Evolutionary conservation across 1,140 invertebrate species (phyloP).

Genomic region (Phthorimaea operculella): DNA sequence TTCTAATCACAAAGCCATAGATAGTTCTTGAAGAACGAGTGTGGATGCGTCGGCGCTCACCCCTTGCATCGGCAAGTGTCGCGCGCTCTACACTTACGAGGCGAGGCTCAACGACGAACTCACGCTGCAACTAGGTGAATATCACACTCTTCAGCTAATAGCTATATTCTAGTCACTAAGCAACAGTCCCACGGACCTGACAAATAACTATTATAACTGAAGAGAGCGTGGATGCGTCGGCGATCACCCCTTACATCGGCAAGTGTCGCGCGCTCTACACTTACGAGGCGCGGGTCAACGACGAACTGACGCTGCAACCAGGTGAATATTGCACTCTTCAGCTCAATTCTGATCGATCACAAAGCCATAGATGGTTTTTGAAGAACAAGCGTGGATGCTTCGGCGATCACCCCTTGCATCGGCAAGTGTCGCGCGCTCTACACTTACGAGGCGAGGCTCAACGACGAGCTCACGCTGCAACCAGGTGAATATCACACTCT

Average conservation of each 20-base stretch:
- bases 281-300: constrained; percentile 87
- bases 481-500: constrained; percentile 82
- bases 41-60: constrained; percentile 34
- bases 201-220: constrained; percentile 47
- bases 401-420: constrained; percentile 39
- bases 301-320: constrained; percentile 85
- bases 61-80: constrained; percentile 73
- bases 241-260: constrained; percentile 55
- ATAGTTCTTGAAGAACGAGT: no score
- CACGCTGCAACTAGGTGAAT: constrained; percentile 79
- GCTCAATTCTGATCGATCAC: constrained; percentile 82
- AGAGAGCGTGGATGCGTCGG: constrained; percentile 45
- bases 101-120: constrained; percentile 91
- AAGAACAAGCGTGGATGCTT: constrained; percentile 57
- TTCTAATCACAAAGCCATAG: constrained; percentile 82
- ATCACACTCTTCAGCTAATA: no score
- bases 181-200: constrained; percentile 69
- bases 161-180: constrained; percentile 82
- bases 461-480: constrained; percentile 87
- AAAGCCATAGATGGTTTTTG: constrained; percentile 70
- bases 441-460: constrained; percentile 86
- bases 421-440: constrained; percentile 86
- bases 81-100: constrained; percentile 88
- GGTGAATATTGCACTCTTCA: no score
- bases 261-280: constrained; percentile 88